A percentile compares a stretch with the other conserved stretches of the same genome.
phyloP scores from a whole-genome alignment of 2,797 vertebrate genomes.

The Hydrocynus forskahlii region DNA sequence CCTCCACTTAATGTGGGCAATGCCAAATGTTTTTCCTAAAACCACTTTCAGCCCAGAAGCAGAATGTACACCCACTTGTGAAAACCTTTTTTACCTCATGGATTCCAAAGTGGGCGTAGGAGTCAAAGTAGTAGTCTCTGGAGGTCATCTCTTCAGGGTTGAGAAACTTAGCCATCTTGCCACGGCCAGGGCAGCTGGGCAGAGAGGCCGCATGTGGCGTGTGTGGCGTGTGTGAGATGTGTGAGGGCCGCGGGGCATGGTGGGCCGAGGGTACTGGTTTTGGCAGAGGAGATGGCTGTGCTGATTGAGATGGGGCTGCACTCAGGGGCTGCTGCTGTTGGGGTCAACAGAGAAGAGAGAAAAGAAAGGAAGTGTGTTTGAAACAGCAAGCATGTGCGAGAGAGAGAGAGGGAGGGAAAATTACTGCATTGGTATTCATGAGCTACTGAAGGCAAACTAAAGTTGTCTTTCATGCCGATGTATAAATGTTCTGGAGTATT shows the following conservation, averaged over 20 bases:
- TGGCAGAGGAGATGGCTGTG: conserved; percentile 83
- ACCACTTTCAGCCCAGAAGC: not conserved
- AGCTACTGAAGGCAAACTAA: conserved; percentile 9
- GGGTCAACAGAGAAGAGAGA: conserved; percentile 12
- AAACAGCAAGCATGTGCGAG: not conserved
- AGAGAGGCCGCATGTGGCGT: conserved; percentile 80
- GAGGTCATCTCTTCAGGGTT: conserved; percentile 98
- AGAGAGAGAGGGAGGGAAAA: conserved; percentile 15
- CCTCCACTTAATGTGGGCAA: too few species aligned
- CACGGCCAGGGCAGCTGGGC: conserved; percentile 87
- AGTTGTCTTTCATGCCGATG: conserved; percentile 24
- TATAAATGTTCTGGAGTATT: conserved; percentile 11
- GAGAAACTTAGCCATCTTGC: conserved; percentile 93
- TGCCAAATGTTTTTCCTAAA: too few species aligned
- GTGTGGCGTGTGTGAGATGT: conserved; percentile 80
- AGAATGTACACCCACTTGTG: not conserved
- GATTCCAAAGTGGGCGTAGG: conserved; percentile 98
- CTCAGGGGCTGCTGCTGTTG: conserved; percentile 69
- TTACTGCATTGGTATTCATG: conserved; percentile 15
- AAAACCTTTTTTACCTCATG: conserved; percentile 85
- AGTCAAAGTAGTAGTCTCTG: conserved; percentile 98
- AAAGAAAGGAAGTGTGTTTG: not conserved
- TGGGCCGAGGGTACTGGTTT: conserved; percentile 88
- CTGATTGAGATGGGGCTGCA: conserved; percentile 80
- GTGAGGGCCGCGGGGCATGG: conserved; percentile 76